Percentiles rank a stretch among this genome's conserved stretches.
Evolutionary conservation across 2,113 vertebrate species (phyloP).

Genomic region (Aldabrachelys gigantea): DNA sequence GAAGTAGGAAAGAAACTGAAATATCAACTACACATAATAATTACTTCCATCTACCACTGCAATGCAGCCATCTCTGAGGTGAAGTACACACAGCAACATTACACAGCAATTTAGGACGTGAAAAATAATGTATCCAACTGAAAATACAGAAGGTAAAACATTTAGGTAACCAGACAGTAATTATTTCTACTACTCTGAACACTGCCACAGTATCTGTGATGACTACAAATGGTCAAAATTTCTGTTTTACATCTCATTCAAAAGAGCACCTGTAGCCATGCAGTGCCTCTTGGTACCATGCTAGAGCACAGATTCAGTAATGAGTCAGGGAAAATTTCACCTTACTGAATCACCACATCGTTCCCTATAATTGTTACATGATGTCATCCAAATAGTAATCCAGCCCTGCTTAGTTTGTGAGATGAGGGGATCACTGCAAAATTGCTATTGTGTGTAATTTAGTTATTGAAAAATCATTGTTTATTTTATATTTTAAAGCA

Average conservation of each 20-base stretch:
- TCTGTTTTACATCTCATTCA: not conserved
- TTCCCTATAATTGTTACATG: not conserved
- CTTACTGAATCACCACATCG: not conserved
- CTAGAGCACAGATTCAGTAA: not conserved
- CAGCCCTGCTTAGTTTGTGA: not conserved
- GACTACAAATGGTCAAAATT: not conserved
- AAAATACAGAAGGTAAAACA: not conserved
- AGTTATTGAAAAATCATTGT: not conserved
- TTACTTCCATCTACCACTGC: not conserved
- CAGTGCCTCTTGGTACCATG: not conserved
- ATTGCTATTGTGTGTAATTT: not conserved
- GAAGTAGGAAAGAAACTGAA: not conserved
- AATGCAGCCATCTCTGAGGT: not conserved
- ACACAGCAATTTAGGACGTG: not conserved
- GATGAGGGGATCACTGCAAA: not conserved
- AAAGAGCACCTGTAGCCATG: not conserved
- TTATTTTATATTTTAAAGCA: not conserved
- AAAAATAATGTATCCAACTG: not conserved
- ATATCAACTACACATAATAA: not conserved
- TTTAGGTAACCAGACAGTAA: not conserved
- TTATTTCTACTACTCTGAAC: not conserved
- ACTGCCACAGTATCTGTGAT: not conserved
- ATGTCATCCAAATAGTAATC: not conserved
- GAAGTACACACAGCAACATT: not conserved
- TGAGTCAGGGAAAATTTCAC: not conserved